Evolutionary conservation across 2,797 vertebrate species (phyloP).

Genomic region (Phrynocephalus guinanensis): DNA sequence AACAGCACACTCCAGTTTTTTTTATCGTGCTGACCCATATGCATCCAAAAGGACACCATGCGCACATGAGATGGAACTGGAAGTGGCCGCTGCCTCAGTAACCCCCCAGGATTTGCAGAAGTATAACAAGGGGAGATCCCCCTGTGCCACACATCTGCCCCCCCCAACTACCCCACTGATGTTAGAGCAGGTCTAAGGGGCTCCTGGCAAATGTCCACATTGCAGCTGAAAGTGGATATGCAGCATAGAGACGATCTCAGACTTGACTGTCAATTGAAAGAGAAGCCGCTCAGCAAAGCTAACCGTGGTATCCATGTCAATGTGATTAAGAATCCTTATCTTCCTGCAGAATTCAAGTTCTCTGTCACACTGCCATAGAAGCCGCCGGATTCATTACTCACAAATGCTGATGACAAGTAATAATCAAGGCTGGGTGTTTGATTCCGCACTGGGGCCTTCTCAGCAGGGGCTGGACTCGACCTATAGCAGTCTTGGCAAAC

Average conservation of each 20-base stretch:
- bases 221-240: neutral
- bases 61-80: neutral
- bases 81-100: neutral
- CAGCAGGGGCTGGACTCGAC: too few species aligned
- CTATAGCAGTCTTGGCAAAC: too few species aligned
- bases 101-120: neutral
- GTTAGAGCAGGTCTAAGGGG: neutral
- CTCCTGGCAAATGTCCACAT: neutral
- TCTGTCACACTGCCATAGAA: neutral
- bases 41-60: neutral
- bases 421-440: neutral
- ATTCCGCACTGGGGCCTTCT: too few species aligned
- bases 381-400: neutral
- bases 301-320: neutral
- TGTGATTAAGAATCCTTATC: conserved; percentile 23
- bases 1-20: neutral
- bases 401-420: neutral
- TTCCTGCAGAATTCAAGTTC: conserved; percentile 11
- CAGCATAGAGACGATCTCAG: neutral
- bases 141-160: too few species aligned
- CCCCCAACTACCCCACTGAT: neutral
- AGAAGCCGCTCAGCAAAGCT: neutral
- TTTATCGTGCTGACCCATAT: too few species aligned
- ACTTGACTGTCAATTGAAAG: neutral
- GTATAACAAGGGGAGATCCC: neutral